Conservation (phyloP, 1,140 invertebrate species). For the Conopomorpha cramerella region DNA sequence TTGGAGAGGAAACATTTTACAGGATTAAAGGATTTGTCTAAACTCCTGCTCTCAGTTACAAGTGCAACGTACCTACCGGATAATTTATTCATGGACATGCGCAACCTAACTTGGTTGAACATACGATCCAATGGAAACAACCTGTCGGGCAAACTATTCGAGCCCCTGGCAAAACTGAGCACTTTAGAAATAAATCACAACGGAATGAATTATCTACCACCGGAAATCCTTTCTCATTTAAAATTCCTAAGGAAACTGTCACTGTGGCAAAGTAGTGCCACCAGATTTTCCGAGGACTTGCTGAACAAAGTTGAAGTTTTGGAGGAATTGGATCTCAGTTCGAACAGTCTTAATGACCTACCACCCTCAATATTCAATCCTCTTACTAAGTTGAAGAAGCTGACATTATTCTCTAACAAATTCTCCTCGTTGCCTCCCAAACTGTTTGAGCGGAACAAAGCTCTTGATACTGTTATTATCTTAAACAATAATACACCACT, state of each 20-base stretch:
- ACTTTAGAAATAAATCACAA: constrained; percentile 68
- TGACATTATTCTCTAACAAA: constrained; percentile 66
- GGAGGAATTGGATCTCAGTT: constrained; percentile 64
- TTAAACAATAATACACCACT: constrained; percentile 61
- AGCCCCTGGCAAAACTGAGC: constrained; percentile 57
- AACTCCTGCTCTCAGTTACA: constrained; percentile 54
- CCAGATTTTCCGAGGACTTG: constrained; percentile 59
- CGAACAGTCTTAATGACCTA: constrained; percentile 64
- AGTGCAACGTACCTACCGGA: constrained; percentile 58
- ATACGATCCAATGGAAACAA: constrained; percentile 64
- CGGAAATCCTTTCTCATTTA: constrained; percentile 64
- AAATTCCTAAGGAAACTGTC: constrained; percentile 62
- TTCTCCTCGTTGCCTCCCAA: constrained; percentile 63
- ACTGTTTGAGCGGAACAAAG: constrained; percentile 60
- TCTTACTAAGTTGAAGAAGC: constrained; percentile 60
- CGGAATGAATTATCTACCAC: constrained; percentile 60
- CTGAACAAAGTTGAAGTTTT: constrained; percentile 64
- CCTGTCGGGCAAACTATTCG: constrained; percentile 62
- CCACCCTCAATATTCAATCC: constrained; percentile 62
- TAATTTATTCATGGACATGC: constrained; percentile 63
- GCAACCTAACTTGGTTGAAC: constrained; percentile 63
- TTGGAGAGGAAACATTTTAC: constrained; percentile 58
- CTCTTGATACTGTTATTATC: constrained; percentile 60
- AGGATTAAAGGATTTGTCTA: constrained; percentile 50
- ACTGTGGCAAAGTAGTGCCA: constrained; percentile 67